Conservation (phyloP, 2,888 invertebrate genomes). For the Eucera pruinosa region DNA sequence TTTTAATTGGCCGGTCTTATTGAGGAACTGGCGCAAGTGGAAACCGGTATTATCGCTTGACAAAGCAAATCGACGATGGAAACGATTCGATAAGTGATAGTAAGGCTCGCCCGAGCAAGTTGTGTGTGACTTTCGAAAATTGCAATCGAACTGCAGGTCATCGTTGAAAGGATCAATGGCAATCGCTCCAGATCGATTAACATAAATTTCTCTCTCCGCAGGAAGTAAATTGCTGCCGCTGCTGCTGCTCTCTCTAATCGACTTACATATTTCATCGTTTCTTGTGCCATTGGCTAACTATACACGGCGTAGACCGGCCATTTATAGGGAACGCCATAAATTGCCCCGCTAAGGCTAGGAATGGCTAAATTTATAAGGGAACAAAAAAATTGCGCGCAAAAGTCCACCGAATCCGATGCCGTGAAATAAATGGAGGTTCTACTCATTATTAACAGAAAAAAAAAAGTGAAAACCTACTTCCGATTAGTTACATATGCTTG, state of each 20-base stretch:
- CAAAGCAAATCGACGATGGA: conserved; percentile 10
- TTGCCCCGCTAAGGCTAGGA: too few species aligned
- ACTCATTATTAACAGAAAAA: too few species aligned
- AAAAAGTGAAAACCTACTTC: too few species aligned
- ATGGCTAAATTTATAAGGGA: too few species aligned
- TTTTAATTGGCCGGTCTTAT: too few species aligned
- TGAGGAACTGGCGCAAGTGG: too few species aligned
- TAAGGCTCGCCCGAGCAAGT: not conserved
- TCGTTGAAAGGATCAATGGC: conserved; percentile 31
- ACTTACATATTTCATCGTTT: conserved; percentile 3
- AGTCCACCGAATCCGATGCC: too few species aligned
- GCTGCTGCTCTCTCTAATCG: conserved; percentile 25
- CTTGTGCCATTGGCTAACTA: not conserved
- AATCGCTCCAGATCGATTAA: conserved; percentile 46
- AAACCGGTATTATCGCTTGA: conserved; percentile 15
- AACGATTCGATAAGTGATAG: conserved; percentile 12
- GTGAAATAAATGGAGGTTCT: too few species aligned
- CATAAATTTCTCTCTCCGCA: conserved; percentile 51
- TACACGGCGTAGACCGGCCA: too few species aligned
- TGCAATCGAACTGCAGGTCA: conserved; percentile 33
- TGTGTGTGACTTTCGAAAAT: conserved; percentile 54
- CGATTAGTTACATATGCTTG: too few species aligned
- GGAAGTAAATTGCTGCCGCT: conserved; percentile 49
- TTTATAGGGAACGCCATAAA: too few species aligned
- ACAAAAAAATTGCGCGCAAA: too few species aligned